Evolutionary conservation across 2,888 invertebrate genomes (phyloP).

Genomic region (Chironomus riparius): DNA sequence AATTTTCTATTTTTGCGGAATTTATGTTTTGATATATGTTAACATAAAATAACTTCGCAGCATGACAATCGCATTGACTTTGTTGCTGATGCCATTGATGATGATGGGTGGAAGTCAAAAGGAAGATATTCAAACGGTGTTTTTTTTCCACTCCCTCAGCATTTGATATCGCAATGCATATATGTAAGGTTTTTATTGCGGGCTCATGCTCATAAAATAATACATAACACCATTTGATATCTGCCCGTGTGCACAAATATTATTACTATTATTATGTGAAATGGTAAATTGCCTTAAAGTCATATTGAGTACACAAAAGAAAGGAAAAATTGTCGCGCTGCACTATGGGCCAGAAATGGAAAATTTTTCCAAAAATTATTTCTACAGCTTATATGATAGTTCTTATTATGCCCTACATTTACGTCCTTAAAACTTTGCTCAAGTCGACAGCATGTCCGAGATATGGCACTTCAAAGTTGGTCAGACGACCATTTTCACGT

Average conservation of each 20-base stretch:
- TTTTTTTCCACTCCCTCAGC: background rate
- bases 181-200: constrained; percentile 22
- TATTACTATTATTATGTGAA: constrained; percentile 12
- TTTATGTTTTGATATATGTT: constrained; percentile 13
- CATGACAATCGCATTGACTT: background rate
- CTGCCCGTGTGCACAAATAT: constrained; percentile 10
- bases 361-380: no score
- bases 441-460: no score
- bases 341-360: no score
- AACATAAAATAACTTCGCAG: constrained; percentile 18
- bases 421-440: no score
- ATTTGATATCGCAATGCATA: background rate
- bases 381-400: no score
- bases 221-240: constrained; percentile 23
- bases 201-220: constrained; percentile 26
- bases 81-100: no score
- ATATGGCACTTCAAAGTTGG: no score
- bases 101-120: background rate
- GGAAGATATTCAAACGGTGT: background rate
- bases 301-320: background rate
- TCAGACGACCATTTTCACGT: no score
- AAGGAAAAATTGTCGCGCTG: background rate
- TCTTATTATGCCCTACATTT: no score
- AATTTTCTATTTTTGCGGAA: background rate
- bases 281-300: constrained; percentile 4